A percentile compares a stretch with the other conserved stretches of the same genome.
phyloP scores from a whole-genome alignment of 2,113 vertebrate species.

The Mugil cephalus region DNA sequence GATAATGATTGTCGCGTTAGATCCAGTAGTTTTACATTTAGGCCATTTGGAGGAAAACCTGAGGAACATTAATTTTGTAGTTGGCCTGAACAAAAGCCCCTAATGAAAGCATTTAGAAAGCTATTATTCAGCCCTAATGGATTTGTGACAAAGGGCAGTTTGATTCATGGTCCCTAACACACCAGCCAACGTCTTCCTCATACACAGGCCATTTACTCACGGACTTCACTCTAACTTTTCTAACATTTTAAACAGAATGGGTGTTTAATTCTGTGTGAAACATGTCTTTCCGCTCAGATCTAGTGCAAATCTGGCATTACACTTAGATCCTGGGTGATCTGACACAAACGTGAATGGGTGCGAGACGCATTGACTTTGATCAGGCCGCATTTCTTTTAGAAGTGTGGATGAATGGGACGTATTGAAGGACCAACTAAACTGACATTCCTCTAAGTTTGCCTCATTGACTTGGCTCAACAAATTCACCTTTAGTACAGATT shows the following conservation, averaged over 20 bases:
- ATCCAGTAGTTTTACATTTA: constrained; percentile 37
- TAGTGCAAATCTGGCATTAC: too few relatives aligned
- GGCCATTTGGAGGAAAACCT: constrained; percentile 33
- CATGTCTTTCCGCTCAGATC: too few relatives aligned
- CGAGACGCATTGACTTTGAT: too few relatives aligned
- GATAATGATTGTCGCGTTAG: constrained; percentile 29
- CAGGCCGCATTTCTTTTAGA: too few relatives aligned
- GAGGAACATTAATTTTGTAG: constrained; percentile 43
- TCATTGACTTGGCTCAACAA: too few relatives aligned
- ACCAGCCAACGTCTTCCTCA: constrained; percentile 26
- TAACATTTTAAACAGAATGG: constrained; percentile 26
- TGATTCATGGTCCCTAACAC: constrained; percentile 55
- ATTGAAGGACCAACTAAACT: too few relatives aligned
- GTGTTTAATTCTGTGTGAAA: constrained; percentile 5
- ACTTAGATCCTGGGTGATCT: too few relatives aligned
- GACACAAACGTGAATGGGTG: too few relatives aligned
- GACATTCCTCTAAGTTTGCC: too few relatives aligned
- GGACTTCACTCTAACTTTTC: constrained; percentile 18
- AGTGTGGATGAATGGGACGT: too few relatives aligned
- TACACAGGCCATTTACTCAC: constrained; percentile 37
- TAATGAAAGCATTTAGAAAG: constrained; percentile 64
- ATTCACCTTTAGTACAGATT: too few relatives aligned
- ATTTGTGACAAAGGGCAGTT: constrained; percentile 56
- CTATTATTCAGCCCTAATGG: constrained; percentile 66
- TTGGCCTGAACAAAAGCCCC: constrained; percentile 43